These are phyloP conservation scores for Tichodroma muraria DNA, from an alignment of 2,113 vertebrate genomes.

Conservation along the genomic window DNA sequence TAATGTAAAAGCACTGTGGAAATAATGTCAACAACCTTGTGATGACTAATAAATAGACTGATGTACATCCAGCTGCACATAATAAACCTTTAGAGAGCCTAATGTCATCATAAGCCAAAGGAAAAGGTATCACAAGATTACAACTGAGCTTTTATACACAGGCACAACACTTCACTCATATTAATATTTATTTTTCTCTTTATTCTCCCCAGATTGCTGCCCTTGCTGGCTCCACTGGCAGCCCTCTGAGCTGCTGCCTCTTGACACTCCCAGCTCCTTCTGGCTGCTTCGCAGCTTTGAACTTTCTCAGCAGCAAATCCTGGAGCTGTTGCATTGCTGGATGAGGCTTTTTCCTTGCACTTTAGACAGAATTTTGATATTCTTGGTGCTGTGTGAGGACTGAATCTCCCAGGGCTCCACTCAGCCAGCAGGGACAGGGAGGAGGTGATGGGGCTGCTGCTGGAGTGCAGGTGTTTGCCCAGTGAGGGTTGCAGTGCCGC, in stretches of 20 bases:
- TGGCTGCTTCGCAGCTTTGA: neutral
- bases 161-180: neutral
- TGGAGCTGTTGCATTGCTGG: neutral
- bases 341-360: neutral
- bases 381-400: neutral
- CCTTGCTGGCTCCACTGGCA: neutral
- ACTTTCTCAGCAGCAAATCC: neutral
- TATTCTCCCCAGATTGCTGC: neutral
- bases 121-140: conserved; percentile 20
- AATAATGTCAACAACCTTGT: conserved; percentile 53
- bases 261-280: neutral
- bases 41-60: conserved; percentile 51
- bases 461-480: neutral
- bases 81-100: conserved; percentile 34
- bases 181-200: neutral
- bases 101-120: neutral
- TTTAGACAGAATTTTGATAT: neutral
- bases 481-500: neutral
- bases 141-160: neutral
- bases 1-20: conserved; percentile 42
- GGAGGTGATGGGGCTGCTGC: neutral
- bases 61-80: conserved; percentile 30
- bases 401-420: neutral
- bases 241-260: neutral
- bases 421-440: neutral